These are phyloP conservation scores for Rhegmatorhina hoffmannsi DNA, from an alignment of 2,113 vertebrate genomes.

Conservation along the genomic window DNA sequence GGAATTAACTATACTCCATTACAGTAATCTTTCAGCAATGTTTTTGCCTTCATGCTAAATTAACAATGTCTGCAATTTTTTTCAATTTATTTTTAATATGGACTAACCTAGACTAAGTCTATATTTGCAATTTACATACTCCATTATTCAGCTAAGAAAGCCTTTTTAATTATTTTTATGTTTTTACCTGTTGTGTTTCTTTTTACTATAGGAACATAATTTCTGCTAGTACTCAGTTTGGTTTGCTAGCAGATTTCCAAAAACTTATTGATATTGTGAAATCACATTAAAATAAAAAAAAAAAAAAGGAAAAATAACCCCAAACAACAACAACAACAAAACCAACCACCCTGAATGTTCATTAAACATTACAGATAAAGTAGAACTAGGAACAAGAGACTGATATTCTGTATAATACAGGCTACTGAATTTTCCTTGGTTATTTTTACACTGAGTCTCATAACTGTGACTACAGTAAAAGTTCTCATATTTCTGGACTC, in stretches of 20 bases:
- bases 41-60: conserved; percentile 37
- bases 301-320: background rate
- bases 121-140: background rate
- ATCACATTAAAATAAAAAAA: background rate
- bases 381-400: background rate
- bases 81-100: background rate
- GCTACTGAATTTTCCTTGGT: background rate
- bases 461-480: background rate
- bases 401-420: background rate
- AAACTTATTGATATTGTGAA: background rate
- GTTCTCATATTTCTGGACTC: too few relatives aligned
- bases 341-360: background rate
- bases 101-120: background rate
- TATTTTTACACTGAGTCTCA: background rate
- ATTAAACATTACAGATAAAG: background rate
- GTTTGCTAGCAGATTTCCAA: background rate
- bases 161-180: background rate
- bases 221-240: background rate
- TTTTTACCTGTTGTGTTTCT: background rate
- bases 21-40: conserved; percentile 8
- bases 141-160: background rate
- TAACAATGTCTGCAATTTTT: background rate
- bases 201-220: background rate
- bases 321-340: background rate
- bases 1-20: conserved; percentile 20